Evolutionary conservation across 2,888 invertebrate genomes (phyloP).

Genomic region (Drosophila ustulata): DNA sequence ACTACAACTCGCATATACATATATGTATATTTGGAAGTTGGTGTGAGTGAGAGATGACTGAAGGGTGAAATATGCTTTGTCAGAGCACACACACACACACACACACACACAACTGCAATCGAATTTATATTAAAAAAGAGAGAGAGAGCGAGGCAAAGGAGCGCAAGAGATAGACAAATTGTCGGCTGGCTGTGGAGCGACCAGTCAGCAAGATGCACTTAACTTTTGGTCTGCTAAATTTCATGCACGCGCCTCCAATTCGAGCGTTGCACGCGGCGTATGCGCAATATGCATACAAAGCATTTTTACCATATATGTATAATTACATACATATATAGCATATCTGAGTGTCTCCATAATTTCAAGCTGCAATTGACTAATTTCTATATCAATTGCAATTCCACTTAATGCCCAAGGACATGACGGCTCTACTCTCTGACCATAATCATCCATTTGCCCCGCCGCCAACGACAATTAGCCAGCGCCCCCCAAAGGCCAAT

Average conservation of each 20-base stretch:
- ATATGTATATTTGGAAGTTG: conserved; percentile 17
- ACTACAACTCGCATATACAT: conserved; percentile 6
- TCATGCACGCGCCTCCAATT: conserved; percentile 67
- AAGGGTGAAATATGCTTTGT: conserved; percentile 21
- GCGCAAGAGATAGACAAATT: not conserved
- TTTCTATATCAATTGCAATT: conserved; percentile 68
- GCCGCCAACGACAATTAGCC: conserved; percentile 49
- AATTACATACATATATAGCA: not conserved
- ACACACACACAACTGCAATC: conserved; percentile 47
- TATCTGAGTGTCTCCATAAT: conserved; percentile 25
- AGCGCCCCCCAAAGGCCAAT: conserved; percentile 38
- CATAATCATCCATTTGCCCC: conserved; percentile 49
- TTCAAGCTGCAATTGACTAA: conserved; percentile 51
- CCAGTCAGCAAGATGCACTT: conserved; percentile 11
- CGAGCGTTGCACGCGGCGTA: conserved; percentile 64
- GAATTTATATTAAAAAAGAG: conserved; percentile 48
- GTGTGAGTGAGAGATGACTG: conserved; percentile 28
- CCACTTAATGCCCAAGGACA: conserved; percentile 51
- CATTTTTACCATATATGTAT: not conserved
- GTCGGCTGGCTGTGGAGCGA: conserved; percentile 1
- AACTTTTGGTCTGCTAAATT: conserved; percentile 44
- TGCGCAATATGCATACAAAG: conserved; percentile 60
- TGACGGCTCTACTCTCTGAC: not conserved
- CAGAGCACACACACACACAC: conserved; percentile 13
- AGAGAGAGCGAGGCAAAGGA: not conserved